A percentile compares a stretch with the other conserved stretches of the same genome.
Evolutionary conservation across 2,797 vertebrate species (phyloP).

Genomic region (Gobio occitaniae): DNA sequence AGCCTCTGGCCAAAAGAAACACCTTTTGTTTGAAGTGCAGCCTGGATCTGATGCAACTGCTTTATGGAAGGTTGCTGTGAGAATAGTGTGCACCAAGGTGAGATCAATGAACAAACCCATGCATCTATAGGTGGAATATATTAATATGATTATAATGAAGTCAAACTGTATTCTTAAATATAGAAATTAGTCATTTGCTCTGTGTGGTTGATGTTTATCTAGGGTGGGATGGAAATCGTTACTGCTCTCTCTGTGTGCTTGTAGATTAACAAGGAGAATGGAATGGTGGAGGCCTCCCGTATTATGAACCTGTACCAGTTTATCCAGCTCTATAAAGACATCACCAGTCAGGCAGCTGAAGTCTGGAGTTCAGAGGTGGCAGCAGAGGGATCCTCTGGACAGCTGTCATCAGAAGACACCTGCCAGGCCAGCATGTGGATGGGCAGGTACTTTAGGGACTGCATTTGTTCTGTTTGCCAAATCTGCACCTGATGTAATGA

Average conservation of each 20-base stretch:
- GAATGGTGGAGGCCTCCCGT: constrained; percentile 89
- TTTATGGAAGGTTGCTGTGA: constrained; percentile 94
- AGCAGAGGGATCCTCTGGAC: constrained; percentile 78
- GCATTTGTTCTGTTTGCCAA: not conserved
- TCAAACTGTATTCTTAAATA: not conserved
- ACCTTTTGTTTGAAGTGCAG: constrained; percentile 95
- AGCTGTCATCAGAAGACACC: constrained; percentile 79
- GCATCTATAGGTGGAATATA: not conserved
- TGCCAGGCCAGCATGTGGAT: constrained; percentile 98
- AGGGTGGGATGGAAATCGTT: not conserved
- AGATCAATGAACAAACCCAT: constrained; percentile 55
- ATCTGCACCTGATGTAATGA: not conserved
- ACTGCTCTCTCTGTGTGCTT: constrained; percentile 51
- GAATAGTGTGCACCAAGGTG: constrained; percentile 96
- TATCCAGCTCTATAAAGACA: constrained; percentile 93
- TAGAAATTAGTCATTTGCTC: not conserved
- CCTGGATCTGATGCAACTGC: constrained; percentile 93
- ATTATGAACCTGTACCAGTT: constrained; percentile 99
- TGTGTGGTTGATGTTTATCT: not conserved
- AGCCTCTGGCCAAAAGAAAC: constrained; percentile 91
- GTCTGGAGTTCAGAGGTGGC: constrained; percentile 78
- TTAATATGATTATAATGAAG: not conserved
- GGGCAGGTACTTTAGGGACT: constrained; percentile 83
- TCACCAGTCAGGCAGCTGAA: constrained; percentile 92
- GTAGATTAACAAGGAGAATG: constrained; percentile 95